Conservation (phyloP, 2,797 vertebrate genomes). For the Allochrocebus solatus region DNA sequence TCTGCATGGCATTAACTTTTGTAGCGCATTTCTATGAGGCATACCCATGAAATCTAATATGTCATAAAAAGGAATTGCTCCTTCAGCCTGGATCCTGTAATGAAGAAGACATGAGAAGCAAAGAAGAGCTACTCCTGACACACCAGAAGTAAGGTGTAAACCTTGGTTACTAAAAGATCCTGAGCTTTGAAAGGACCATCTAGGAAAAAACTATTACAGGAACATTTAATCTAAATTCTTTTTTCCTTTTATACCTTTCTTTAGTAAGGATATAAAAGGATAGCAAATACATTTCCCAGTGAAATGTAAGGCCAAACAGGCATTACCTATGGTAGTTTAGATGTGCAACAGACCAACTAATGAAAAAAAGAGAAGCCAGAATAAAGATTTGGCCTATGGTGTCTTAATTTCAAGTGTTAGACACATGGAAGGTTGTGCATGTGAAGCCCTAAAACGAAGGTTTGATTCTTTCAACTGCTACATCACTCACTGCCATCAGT, state of each 20-base stretch:
- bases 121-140: neutral
- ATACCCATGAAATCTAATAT: neutral
- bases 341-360: neutral
- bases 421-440: neutral
- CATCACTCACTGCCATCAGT: neutral
- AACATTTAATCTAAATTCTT: neutral
- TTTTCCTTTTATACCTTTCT: neutral
- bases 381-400: neutral
- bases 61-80: neutral
- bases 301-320: neutral
- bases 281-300: neutral
- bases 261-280: neutral
- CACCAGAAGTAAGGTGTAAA: neutral
- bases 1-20: neutral
- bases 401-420: slow-evolving; percentile 27
- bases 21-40: neutral
- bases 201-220: neutral
- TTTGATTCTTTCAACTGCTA: neutral
- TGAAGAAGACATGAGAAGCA: neutral
- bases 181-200: neutral
- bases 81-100: neutral
- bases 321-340: neutral
- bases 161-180: neutral
- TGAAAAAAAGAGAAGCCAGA: neutral
- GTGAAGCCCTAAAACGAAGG: neutral